Conservation (phyloP, 1,140 invertebrate species). For the Drosophila sturtevanti region DNA sequence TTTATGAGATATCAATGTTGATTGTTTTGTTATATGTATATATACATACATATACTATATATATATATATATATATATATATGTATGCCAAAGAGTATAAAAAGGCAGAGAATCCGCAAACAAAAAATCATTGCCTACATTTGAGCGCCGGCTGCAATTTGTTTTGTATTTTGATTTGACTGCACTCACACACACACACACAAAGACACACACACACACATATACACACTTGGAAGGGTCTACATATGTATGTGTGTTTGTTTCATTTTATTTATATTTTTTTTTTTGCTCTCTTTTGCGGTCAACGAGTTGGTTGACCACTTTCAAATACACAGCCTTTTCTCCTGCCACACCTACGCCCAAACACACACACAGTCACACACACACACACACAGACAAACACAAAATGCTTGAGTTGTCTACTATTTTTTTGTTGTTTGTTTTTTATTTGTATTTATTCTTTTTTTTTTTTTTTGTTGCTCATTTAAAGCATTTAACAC, state of each 20-base stretch:
- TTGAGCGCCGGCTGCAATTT: slow-evolving; percentile 64
- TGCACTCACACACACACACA: slow-evolving; percentile 23
- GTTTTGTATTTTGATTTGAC: slow-evolving; percentile 78
- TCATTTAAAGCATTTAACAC: slow-evolving; percentile 68
- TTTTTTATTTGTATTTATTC: slow-evolving; percentile 23
- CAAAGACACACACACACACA: slow-evolving; percentile 5
- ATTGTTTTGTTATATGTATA: no score
- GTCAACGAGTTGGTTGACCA: slow-evolving; percentile 80
- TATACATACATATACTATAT: no score
- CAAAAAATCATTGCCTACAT: slow-evolving; percentile 72
- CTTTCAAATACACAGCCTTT: slow-evolving; percentile 66
- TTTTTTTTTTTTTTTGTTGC: slow-evolving; percentile 19
- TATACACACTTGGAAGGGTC: slow-evolving; percentile 6
- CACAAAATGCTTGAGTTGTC: slow-evolving; percentile 18
- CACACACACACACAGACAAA: slow-evolving; percentile 9
- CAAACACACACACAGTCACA: slow-evolving; percentile 7
- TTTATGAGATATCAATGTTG: no score
- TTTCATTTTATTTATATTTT: slow-evolving; percentile 76
- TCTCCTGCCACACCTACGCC: slow-evolving; percentile 28
- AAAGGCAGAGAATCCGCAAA: slow-evolving; percentile 1
- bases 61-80: no score
- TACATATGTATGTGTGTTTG: slow-evolving; percentile 59
- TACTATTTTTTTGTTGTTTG: background rate
- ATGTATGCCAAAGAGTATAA: background rate
- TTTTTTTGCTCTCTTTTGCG: slow-evolving; percentile 64